Conservation (phyloP, 1,140 invertebrate genomes). For the Antheraea mylitta region DNA sequence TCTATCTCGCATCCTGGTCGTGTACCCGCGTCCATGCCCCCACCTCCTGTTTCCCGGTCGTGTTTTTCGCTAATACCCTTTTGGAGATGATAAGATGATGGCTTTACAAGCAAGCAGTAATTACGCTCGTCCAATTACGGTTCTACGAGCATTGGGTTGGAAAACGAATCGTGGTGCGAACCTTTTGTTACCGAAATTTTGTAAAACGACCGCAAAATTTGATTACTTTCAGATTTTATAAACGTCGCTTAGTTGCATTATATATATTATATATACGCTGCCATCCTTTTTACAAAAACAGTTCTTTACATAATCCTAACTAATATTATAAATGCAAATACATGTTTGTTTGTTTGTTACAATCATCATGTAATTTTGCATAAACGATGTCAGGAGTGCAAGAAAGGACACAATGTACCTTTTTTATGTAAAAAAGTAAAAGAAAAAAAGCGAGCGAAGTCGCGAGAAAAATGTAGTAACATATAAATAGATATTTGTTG, state of each 20-base stretch:
- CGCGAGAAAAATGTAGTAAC: too few species aligned
- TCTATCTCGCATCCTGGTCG: conserved; percentile 44
- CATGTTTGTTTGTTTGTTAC: too few species aligned
- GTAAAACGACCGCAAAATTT: neutral
- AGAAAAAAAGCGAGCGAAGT: too few species aligned
- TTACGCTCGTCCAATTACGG: conserved; percentile 69
- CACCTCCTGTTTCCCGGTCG: conserved; percentile 31
- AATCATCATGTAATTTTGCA: neutral
- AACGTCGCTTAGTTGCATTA: neutral
- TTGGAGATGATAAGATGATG: conserved; percentile 73
- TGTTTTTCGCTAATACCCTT: conserved; percentile 73
- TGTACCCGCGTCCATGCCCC: conserved; percentile 22
- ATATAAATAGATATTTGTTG: too few species aligned
- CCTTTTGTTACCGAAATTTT: conserved; percentile 44
- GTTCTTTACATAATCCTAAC: neutral
- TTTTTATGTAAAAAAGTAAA: too few species aligned
- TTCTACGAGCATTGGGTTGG: conserved; percentile 40
- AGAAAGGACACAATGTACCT: too few species aligned
- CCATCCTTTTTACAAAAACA: neutral
- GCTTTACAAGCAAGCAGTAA: conserved; percentile 73
- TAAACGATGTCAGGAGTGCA: too few species aligned
- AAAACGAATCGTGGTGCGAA: conserved; percentile 46
- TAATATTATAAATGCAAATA: too few species aligned
- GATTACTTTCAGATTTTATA: neutral
- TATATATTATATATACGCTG: too few species aligned